A percentile compares a stretch with the other conserved stretches of the same genome.
phyloP scores from a whole-genome alignment of 2,797 vertebrate species.

The Periparus ater region DNA sequence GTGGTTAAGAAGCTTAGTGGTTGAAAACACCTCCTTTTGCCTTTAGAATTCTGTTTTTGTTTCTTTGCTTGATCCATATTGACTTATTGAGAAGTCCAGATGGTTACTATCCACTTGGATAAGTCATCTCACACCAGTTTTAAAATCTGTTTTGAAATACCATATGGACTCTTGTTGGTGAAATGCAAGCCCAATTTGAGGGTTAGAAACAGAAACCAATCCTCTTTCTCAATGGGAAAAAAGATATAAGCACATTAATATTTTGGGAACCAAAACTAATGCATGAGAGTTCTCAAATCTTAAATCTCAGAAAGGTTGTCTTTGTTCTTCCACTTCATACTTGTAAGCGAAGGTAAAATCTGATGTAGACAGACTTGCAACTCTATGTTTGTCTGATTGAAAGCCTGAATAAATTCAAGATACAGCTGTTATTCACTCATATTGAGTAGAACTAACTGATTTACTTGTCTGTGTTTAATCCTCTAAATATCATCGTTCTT shows the following conservation, averaged over 20 bases:
- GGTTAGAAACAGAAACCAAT: not conserved
- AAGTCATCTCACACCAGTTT: conserved; percentile 21
- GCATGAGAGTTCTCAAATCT: not conserved
- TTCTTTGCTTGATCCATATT: not conserved
- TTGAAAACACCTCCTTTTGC: not conserved
- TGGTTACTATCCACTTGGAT: conserved; percentile 16
- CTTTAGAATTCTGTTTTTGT: not conserved
- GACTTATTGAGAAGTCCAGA: conserved; percentile 50
- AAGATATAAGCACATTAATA: not conserved
- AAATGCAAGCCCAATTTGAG: not conserved
- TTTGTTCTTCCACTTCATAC: not conserved
- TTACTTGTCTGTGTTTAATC: not conserved
- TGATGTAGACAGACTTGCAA: not conserved
- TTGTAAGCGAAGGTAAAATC: not conserved
- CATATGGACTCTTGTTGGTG: not conserved
- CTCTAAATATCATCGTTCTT: not conserved
- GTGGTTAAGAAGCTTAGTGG: not conserved
- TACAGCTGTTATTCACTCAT: not conserved
- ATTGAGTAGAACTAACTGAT: not conserved
- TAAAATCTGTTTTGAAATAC: conserved; percentile 38
- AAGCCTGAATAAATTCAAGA: not conserved
- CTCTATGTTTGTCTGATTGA: not conserved
- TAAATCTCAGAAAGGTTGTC: not conserved
- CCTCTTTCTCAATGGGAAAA: not conserved
- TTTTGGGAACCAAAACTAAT: not conserved